Base-by-base conservation (phyloP, 2,113 vertebrate genomes). In the Callopanchax toddi region DNA sequence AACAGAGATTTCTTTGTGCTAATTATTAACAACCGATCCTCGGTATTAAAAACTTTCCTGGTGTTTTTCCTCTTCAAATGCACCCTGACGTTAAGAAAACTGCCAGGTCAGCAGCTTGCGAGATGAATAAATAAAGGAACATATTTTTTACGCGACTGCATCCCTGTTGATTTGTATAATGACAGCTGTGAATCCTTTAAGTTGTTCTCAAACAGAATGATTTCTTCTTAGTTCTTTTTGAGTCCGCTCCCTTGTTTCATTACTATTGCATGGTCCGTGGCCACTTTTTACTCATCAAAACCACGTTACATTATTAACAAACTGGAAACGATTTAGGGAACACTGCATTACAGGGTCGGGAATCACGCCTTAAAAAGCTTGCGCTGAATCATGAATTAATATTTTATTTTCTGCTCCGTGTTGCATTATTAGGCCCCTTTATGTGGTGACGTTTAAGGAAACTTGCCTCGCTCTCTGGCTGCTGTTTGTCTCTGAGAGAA, bases 281-380 rank as follows among this genome's bases (percentile, higher is more conserved):
- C 88, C 85, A 83, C 71, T 84, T 89, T 37, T 81, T 72, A 89
- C 81, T 84, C 83, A 85, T 89, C 77, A 73, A 86, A 74, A 85
- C 64, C 39, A 67, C 69, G 53, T 72, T 90, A 86, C 88, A 93
- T 92, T 91, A 92, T 92, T 92, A 86, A 92, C 88, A 83, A 89
- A 91, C 75, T 76, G 76, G 84, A 89, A 91, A 91, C 87, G 87
- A 90, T 86, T 83, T 75, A 75, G 71, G 64, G 62, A 54, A 64
- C 70, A 36, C 59, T 79, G 79, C 71, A 82, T 81, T 84, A 86
- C 81, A 84, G 67, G 79, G 78, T 76, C 54, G 68, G 60, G 81
- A 85, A 71, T 87, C 78, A 64, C 67, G 73, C 83, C 65, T 83
- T 88, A 85, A 87, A 79, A 83, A 78, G 42, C 36, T 68, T 40